Percentiles rank a stretch among this genome's conserved stretches.
phyloP scores from a whole-genome alignment of 2,888 invertebrate species.

The Sthenelais limicola region DNA sequence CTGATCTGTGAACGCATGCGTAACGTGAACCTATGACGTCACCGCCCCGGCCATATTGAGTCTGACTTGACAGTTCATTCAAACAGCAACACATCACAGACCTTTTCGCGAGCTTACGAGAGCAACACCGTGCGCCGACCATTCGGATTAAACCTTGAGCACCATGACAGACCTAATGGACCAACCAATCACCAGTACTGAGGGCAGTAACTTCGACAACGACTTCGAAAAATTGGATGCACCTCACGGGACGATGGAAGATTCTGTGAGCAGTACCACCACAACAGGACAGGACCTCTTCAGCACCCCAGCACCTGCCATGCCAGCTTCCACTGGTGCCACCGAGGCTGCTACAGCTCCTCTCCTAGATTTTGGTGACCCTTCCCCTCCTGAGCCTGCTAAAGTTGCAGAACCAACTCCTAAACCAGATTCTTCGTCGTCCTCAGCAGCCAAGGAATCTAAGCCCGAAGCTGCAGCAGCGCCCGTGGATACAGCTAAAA shows the following conservation, averaged over 20 bases:
- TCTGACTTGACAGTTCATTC: conserved; percentile 17
- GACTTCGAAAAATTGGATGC: conserved; percentile 51
- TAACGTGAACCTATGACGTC: conserved; percentile 19
- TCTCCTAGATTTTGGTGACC: conserved; percentile 17
- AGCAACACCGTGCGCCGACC: not conserved
- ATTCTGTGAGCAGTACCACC: conserved; percentile 26
- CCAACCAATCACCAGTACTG: conserved; percentile 26
- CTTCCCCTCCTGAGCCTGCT: conserved; percentile 3
- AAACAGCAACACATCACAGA: not conserved
- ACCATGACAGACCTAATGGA: conserved; percentile 40
- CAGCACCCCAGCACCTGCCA: conserved; percentile 21
- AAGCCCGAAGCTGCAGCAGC: conserved; percentile 3
- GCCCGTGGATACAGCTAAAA: no score
- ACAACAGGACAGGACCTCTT: conserved; percentile 21
- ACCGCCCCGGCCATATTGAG: conserved; percentile 35
- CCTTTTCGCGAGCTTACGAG: conserved; percentile 23
- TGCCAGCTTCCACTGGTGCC: conserved; percentile 10
- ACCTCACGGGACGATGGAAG: conserved; percentile 10
- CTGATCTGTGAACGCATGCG: not conserved
- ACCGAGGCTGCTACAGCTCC: conserved; percentile 23
- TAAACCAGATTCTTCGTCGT: conserved; percentile 32
- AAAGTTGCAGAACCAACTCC: conserved; percentile 6
- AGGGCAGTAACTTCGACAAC: conserved; percentile 49
- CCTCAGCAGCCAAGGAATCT: conserved; percentile 8
- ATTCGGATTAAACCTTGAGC: conserved; percentile 15